A percentile compares a stretch with the other conserved stretches of the same genome.
Conservation (phyloP, 2,888 invertebrate species). For the Heliconius ismenius region DNA sequence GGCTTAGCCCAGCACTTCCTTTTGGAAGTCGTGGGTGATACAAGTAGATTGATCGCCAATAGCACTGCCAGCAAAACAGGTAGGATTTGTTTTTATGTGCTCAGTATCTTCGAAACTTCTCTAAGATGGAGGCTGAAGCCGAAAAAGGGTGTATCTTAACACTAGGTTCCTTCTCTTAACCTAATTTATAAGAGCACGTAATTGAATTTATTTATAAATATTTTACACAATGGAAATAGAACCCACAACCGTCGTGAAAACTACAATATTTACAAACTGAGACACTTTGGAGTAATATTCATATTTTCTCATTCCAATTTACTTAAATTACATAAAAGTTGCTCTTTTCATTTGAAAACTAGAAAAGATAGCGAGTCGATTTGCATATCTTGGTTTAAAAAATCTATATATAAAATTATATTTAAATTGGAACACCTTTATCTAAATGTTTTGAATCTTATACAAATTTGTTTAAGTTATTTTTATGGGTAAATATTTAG, state of each 20-base stretch:
- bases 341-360: conserved; percentile 6
- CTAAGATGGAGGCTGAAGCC: neutral
- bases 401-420: neutral
- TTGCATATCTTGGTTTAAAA: conserved; percentile 1
- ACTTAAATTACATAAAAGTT: conserved; percentile 6
- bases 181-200: no score
- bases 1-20: conserved; percentile 71
- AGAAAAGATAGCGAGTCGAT: conserved; percentile 9
- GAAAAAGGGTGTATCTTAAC: neutral
- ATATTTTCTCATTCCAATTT: conserved; percentile 4
- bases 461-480: neutral
- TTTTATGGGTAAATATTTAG: neutral
- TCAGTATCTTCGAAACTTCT: no score
- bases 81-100: conserved; percentile 42
- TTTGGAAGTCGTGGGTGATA: conserved; percentile 65
- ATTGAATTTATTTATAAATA: no score
- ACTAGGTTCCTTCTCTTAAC: neutral
- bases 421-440: neutral
- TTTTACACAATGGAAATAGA: neutral
- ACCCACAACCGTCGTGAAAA: neutral
- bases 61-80: conserved; percentile 58
- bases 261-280: neutral
- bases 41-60: conserved; percentile 59
- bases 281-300: neutral
- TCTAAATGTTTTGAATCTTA: neutral